Percentiles rank a stretch among this genome's conserved stretches.
These are phyloP conservation scores for Papilio xuthus DNA, from an alignment of 1,140 invertebrate species.

Conservation along the genomic window DNA sequence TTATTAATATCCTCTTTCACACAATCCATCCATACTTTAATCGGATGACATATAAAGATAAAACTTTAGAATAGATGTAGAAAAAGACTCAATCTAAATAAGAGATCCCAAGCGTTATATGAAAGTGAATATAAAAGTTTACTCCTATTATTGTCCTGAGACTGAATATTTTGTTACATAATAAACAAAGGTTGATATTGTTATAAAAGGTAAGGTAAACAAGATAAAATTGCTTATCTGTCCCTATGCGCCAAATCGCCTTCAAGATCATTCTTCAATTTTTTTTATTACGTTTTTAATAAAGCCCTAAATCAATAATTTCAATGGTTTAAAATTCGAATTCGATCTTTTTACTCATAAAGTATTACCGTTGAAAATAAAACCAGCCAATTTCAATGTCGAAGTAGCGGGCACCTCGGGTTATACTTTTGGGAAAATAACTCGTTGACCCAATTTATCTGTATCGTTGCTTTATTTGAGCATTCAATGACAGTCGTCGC, in stretches of 20 bases:
- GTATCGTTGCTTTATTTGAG: constrained; percentile 30
- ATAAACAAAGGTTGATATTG: background rate
- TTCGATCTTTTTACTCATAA: no score
- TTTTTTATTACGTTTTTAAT: background rate
- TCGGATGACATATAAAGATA: background rate
- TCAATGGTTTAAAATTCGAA: background rate
- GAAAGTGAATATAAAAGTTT: background rate
- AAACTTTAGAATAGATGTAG: no score
- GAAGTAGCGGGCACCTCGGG: background rate
- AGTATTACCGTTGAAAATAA: constrained; percentile 8
- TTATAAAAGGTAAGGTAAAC: background rate
- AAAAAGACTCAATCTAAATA: background rate
- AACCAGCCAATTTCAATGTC: constrained; percentile 11
- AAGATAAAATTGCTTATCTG: background rate
- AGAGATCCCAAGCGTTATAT: background rate
- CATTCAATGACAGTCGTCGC: constrained; percentile 33
- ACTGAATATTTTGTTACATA: background rate
- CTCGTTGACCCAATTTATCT: constrained; percentile 29
- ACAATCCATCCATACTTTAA: no score
- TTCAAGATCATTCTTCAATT: no score
- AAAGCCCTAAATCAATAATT: background rate
- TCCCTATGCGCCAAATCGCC: background rate
- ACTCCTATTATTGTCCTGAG: background rate
- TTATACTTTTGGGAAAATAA: constrained; percentile 17
- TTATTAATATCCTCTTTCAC: no score